phyloP scores from a whole-genome alignment of 2,888 invertebrate genomes.

The Frankliniella intonsa region DNA sequence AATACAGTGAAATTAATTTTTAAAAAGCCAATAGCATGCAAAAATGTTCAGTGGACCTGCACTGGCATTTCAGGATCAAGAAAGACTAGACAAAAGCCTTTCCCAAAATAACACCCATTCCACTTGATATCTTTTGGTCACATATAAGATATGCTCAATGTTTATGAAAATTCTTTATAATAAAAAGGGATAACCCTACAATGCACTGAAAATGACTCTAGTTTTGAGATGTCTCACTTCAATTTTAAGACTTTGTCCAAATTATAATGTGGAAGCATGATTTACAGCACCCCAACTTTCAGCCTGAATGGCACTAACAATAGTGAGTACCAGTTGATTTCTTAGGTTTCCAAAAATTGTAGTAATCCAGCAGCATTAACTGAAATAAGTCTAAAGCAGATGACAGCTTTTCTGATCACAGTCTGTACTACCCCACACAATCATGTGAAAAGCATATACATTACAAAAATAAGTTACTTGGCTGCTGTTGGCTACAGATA shows the following conservation, averaged over 20 bases:
- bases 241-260: too few relatives aligned
- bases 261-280: not conserved
- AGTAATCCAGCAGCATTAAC: not conserved
- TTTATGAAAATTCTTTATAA: not conserved
- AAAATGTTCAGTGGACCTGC: not conserved
- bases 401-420: not conserved
- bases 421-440: not conserved
- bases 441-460: not conserved
- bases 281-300: not conserved
- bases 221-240: too few relatives aligned
- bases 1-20: constrained; percentile 3
- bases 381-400: not conserved
- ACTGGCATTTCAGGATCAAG: constrained; percentile 9
- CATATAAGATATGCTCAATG: not conserved
- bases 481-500: not conserved
- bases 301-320: not conserved
- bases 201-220: too few relatives aligned
- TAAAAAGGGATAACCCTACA: not conserved
- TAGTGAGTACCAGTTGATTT: not conserved
- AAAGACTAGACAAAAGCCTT: constrained; percentile 23
- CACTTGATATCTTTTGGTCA: not conserved
- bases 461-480: constrained; percentile 23
- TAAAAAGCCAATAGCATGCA: not conserved
- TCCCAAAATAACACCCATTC: not conserved
- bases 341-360: not conserved